A percentile compares a stretch with the other conserved stretches of the same genome.
These are phyloP conservation scores for Dynastes maya DNA, from an alignment of 2,888 invertebrate species.

Conservation along the genomic window DNA sequence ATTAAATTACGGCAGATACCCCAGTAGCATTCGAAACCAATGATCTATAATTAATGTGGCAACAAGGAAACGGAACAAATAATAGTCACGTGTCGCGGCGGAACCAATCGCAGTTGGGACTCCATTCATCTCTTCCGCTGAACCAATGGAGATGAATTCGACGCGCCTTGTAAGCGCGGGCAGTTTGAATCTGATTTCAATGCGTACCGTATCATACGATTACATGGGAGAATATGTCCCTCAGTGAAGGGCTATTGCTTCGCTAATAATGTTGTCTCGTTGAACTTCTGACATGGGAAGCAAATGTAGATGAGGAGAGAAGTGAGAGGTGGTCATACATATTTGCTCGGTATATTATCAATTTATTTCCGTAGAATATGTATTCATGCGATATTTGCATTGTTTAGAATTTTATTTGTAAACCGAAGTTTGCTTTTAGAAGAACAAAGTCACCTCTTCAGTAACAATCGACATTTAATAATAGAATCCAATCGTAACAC, in stretches of 20 bases:
- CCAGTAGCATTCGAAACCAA: conserved; percentile 57
- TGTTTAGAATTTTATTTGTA: too few species aligned
- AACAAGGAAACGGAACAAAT: conserved; percentile 61
- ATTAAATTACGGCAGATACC: conserved; percentile 40
- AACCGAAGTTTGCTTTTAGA: too few species aligned
- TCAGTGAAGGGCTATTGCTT: conserved; percentile 41
- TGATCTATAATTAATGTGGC: conserved; percentile 61
- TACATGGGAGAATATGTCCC: conserved; percentile 68
- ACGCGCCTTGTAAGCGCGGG: conserved; percentile 68
- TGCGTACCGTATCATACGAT: conserved; percentile 66
- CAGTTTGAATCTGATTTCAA: conserved; percentile 62
- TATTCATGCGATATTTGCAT: too few species aligned
- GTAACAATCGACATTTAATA: too few species aligned
- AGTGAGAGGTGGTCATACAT: too few species aligned
- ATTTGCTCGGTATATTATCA: too few species aligned
- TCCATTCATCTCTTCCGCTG: conserved; percentile 60
- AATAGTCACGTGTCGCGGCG: conserved; percentile 76
- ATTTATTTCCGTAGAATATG: too few species aligned
- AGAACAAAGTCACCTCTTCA: too few species aligned
- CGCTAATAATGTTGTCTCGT: conserved; percentile 59
- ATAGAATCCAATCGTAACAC: too few species aligned
- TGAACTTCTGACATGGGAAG: conserved; percentile 54
- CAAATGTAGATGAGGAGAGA: neutral
- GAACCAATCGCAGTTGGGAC: conserved; percentile 72
- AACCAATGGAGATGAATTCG: conserved; percentile 67